These are phyloP conservation scores for Mixornis gularis DNA, from an alignment of 2,113 vertebrate species.

Conservation along the genomic window DNA sequence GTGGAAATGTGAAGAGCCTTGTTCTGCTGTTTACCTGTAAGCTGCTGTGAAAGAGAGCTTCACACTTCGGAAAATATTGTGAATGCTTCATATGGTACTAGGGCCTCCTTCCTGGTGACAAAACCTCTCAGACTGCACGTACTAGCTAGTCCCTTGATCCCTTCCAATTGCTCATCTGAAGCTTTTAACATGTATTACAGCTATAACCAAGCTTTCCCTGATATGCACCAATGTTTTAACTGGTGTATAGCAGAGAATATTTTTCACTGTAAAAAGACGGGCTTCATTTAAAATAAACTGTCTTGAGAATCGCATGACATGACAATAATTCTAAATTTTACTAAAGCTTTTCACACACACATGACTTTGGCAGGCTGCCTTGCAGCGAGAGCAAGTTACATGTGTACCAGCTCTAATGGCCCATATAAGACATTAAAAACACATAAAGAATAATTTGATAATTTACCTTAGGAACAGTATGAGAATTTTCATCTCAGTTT, in stretches of 20 bases:
- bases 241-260: not conserved
- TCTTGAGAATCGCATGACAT: not conserved
- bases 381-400: not conserved
- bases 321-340: not conserved
- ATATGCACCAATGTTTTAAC: not conserved
- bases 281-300: not conserved
- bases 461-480: not conserved
- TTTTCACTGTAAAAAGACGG: not conserved
- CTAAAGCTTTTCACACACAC: not conserved
- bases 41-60: not conserved
- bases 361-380: not conserved
- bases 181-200: not conserved
- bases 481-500: not conserved
- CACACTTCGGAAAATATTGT: not conserved
- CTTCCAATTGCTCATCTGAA: not conserved
- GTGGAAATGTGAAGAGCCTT: not conserved
- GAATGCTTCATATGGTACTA: not conserved
- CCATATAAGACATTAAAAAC: not conserved
- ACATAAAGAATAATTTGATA: not conserved
- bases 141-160: not conserved
- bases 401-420: not conserved
- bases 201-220: not conserved
- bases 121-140: rapidly evolving
- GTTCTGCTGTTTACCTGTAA: not conserved
- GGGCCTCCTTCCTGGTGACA: not conserved